Base-by-base conservation (phyloP, 1,140 invertebrate genomes). In the Panagrolaimus sp. region DNA sequence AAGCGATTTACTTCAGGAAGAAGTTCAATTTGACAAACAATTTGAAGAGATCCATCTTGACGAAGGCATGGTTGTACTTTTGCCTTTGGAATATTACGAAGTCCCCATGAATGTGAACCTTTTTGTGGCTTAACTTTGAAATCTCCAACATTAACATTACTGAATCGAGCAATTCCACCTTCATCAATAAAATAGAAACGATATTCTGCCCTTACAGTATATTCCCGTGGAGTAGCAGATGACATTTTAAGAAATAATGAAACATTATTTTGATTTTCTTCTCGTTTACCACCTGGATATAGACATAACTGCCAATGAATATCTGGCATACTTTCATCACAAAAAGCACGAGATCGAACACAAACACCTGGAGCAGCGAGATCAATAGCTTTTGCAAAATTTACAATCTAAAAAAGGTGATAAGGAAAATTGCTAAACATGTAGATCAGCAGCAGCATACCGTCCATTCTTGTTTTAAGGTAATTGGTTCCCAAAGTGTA, bases 51-150 rank as follows among this genome's bases (percentile, higher is more conserved):
- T 20, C 72, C 47, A 53, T 82, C 82, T 9, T 48, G n/a, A 3
- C 81, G 73, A 46, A 82, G 67, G 43, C 77, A 78, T 43, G 77
- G 78, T n/a, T 67, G 64, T 8, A 83, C 79, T 57, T 83, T 83
- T 8, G 51, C 46, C 16, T 70, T 71, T 20, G 80, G 80, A 63
- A 82, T 82, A 65, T 82, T 82, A 9, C 80, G 68, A 23, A 82
- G 70, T 3, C 80, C 80, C 80, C 80, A 82, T 0, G 79, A 82
- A 64, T 82, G 80, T 3, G 82, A 83, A 43, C 80, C 77, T 64
- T 82, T 82, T 38, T 78, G 71, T 38, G 81, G 80, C 63, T 82
- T 82, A 5, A 83, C 80, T 68, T 83, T 79, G 69, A 82, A 82
- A 48, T 82, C 80, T 14, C 80, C 80, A 31, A 81, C 81, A 46